Base-by-base conservation (phyloP, 2,888 invertebrate genomes). In the Notocelia uddmanniana region DNA sequence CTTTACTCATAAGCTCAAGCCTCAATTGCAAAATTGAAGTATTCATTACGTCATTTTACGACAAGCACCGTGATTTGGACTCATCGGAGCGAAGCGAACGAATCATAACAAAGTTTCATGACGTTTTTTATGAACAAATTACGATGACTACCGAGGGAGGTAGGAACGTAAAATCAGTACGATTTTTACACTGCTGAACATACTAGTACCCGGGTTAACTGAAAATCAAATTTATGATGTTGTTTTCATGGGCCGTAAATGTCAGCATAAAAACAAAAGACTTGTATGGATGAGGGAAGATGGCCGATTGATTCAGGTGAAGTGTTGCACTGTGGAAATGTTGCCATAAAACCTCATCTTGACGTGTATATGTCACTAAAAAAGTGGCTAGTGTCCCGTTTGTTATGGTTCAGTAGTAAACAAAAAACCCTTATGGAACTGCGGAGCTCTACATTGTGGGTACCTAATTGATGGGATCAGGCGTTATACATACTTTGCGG, bases 91-190 rank as follows among this genome's bases (percentile, higher is more conserved):
- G 63, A 34, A 57, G 21, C 57, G 37, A 69, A 67, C 67, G 67
- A 57, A 58, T 57, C 63, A 50, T 64, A 63, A 64, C 63, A 58
- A 63, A 58, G 58, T 70, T 69, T 70, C 69, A 70, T 58, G 69
- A 50, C 64, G 57, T 50, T 58, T 70, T 70, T 70, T 64, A 64
- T 64, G 57, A 58, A 58, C 57, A 52, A 70, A 70, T 70, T 70
- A 64, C 69, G 64, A 64, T 64, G 63, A 69, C 63, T 37, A n/a
- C 55, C 15, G 57, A 18, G 50, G 34, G n/a, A n/a, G n/a, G n/a
- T n/a, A n/a, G n/a, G n/a, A n/a, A 26, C 57, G 57, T 70, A 41
- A 64, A 70, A 64, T 57, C 48, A 57, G 48, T 57, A 37, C 57
- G 63, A 50, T 37, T 69, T 63, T 57, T 63, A 64, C 64, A 58